phyloP scores from a whole-genome alignment of 2,888 invertebrate species.

The Psococerastis gibbosa region DNA sequence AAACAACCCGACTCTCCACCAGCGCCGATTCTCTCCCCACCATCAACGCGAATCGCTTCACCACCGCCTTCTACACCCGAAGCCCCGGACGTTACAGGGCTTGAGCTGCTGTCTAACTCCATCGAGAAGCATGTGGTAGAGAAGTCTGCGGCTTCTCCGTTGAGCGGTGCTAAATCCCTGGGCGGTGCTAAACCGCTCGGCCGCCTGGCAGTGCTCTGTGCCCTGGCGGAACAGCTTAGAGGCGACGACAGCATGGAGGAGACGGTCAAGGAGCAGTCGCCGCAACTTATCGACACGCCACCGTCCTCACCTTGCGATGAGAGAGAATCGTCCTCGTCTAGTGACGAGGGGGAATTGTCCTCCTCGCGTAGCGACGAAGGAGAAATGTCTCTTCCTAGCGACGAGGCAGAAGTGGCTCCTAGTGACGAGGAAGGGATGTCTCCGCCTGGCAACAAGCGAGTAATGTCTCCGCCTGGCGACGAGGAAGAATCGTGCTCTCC shows the following conservation, averaged over 20 bases:
- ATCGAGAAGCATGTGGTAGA: constrained; percentile 31
- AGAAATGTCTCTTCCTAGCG: no score
- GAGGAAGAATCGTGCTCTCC: constrained; percentile 11
- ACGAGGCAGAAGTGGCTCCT: not conserved
- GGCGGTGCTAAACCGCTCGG: constrained; percentile 16
- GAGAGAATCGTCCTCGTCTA: no score
- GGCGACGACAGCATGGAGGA: constrained; percentile 51
- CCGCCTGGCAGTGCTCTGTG: constrained; percentile 52
- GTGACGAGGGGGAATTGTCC: no score
- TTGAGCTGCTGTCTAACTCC: constrained; percentile 67
- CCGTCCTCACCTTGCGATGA: no score
- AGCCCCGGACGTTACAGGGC: constrained; percentile 45
- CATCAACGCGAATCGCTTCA: no score
- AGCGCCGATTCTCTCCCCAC: no score
- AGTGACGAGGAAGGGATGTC: constrained; percentile 11
- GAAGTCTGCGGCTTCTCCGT: constrained; percentile 19
- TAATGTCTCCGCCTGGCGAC: constrained; percentile 15
- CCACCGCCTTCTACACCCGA: not conserved
- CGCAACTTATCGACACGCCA: no score
- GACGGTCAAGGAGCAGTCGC: no score
- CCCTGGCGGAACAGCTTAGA: constrained; percentile 52
- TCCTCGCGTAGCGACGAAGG: no score
- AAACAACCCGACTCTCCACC: no score
- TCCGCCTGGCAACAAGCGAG: not conserved
- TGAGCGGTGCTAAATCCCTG: constrained; percentile 41